phyloP scores from a whole-genome alignment of 2,113 vertebrate species.

The Trichechus manatus region DNA sequence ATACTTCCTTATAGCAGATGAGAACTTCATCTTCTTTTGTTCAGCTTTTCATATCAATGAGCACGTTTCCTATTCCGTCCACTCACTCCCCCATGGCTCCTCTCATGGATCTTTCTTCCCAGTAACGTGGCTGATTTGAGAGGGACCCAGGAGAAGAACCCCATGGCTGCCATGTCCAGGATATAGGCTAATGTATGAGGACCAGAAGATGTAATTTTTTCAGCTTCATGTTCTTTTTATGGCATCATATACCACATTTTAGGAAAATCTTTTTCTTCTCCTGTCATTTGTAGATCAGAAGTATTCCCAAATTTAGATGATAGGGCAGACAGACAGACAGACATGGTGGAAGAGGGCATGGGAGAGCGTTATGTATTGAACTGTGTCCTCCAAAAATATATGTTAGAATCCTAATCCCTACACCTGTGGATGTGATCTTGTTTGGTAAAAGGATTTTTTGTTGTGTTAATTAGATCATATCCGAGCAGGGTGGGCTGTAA shows the following conservation, averaged over 20 bases:
- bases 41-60: constrained; percentile 47
- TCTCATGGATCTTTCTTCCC: fast-evolving
- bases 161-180: background rate
- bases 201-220: background rate
- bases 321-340: background rate
- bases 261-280: background rate
- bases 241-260: background rate
- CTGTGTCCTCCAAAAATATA: too few species aligned
- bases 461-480: too few species aligned
- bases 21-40: background rate
- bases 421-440: too few species aligned
- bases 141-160: background rate
- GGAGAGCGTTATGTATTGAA: background rate
- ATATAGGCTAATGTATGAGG: background rate
- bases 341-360: background rate
- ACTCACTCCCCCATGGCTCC: background rate
- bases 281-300: background rate
- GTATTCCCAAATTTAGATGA: background rate
- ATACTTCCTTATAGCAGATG: background rate
- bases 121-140: background rate
- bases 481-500: too few species aligned
- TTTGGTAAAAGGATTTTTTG: too few species aligned
- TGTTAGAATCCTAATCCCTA: too few species aligned
- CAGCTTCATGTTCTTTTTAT: background rate
- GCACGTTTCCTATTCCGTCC: background rate